phyloP scores from a whole-genome alignment of 2,888 invertebrate species.

The Sarcophaga caerulescens region DNA sequence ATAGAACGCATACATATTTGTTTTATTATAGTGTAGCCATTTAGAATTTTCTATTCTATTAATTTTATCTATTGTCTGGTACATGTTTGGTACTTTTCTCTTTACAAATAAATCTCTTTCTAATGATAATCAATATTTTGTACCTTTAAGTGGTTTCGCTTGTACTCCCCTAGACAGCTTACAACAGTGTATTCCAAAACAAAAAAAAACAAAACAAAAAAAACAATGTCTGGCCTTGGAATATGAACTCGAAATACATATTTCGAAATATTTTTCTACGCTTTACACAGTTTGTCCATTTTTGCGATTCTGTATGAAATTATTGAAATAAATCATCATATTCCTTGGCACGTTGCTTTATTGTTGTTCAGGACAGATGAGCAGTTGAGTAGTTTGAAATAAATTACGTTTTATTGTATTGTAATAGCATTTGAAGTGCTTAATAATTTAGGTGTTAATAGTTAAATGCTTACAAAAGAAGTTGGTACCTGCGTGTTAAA shows the following conservation, averaged over 20 bases:
- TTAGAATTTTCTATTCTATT: too few species aligned
- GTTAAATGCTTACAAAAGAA: too few species aligned
- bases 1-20: too few species aligned
- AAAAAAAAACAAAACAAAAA: too few species aligned
- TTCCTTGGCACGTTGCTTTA: not conserved
- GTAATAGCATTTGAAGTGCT: too few species aligned
- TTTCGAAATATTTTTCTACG: not conserved
- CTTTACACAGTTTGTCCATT: too few species aligned
- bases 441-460: too few species aligned
- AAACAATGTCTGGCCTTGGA: conserved; percentile 4
- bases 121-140: conserved; percentile 15
- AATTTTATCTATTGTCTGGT: not conserved
- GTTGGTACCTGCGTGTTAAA: too few species aligned
- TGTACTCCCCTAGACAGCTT: not conserved
- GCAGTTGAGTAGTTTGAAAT: not conserved
- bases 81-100: not conserved
- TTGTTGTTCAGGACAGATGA: not conserved
- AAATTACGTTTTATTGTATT: not conserved
- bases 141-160: conserved; percentile 4
- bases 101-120: not conserved
- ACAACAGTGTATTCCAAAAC: not conserved
- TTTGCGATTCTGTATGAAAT: not conserved
- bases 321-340: conserved; percentile 14
- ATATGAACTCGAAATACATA: not conserved
- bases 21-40: too few species aligned